Evolutionary conservation across 2,797 vertebrate genomes (phyloP).

Genomic region (Uromys caudimaculatus): DNA sequence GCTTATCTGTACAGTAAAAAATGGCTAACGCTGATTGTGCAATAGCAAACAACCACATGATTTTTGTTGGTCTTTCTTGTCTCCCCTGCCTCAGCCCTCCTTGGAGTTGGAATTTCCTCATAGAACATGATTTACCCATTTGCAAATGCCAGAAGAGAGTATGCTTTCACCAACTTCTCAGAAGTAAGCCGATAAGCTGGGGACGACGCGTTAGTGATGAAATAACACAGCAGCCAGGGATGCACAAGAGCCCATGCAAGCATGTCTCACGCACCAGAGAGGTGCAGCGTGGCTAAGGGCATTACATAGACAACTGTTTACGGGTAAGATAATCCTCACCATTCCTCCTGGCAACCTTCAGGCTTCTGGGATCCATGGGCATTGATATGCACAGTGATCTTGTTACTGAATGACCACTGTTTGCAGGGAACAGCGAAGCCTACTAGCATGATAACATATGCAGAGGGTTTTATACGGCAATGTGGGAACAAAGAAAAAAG

Average conservation of each 20-base stretch:
- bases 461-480: constrained; percentile 52
- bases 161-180: background rate
- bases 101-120: constrained; percentile 20
- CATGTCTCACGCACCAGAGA: background rate
- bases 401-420: background rate
- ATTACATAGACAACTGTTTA: background rate
- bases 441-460: background rate
- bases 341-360: background rate
- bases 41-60: background rate
- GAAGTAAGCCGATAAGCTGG: background rate
- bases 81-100: background rate
- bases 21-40: background rate
- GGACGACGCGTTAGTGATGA: background rate
- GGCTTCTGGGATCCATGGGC: background rate
- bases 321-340: background rate
- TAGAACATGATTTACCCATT: background rate
- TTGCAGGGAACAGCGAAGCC: background rate
- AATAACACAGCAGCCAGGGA: background rate
- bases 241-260: background rate
- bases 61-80: background rate
- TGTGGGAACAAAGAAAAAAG: background rate
- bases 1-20: constrained; percentile 1
- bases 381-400: background rate
- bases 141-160: background rate
- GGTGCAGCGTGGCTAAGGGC: background rate